These are phyloP conservation scores for Chalcis sispes DNA, from an alignment of 2,888 invertebrate species.

Conservation along the genomic window DNA sequence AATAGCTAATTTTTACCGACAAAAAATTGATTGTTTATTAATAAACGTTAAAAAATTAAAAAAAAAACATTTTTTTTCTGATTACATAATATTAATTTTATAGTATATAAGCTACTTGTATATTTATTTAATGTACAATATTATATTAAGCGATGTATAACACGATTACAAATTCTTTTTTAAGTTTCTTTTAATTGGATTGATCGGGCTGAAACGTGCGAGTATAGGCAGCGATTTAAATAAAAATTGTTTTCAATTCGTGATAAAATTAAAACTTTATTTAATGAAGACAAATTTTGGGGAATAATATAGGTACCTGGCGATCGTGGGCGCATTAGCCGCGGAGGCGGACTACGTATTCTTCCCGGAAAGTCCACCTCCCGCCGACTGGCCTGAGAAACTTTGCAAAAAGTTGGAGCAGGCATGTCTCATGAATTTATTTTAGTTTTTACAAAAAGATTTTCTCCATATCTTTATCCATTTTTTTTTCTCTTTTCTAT, in stretches of 20 bases:
- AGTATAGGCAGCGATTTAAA: neutral
- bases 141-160: neutral
- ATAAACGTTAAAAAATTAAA: no score
- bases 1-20: no score
- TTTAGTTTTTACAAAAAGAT: slow-evolving; percentile 33
- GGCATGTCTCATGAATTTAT: slow-evolving; percentile 79
- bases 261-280: neutral
- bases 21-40: no score
- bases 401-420: slow-evolving; percentile 96
- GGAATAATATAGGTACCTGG: slow-evolving; percentile 88
- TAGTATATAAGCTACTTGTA: neutral
- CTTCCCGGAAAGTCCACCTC: slow-evolving; percentile 97
- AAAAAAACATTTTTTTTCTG: no score
- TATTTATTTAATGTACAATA: neutral
- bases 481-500: neutral
- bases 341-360: slow-evolving; percentile 99
- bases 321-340: slow-evolving; percentile 95
- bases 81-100: neutral
- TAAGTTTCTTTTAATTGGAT: slow-evolving; percentile 1
- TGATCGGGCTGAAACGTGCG: neutral
- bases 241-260: neutral
- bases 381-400: slow-evolving; percentile 93
- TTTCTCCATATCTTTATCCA: slow-evolving; percentile 20
- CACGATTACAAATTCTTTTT: neutral
- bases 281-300: slow-evolving; percentile 27